phyloP scores from a whole-genome alignment of 2,797 vertebrate species.

The Peromyscus melanophrys region DNA sequence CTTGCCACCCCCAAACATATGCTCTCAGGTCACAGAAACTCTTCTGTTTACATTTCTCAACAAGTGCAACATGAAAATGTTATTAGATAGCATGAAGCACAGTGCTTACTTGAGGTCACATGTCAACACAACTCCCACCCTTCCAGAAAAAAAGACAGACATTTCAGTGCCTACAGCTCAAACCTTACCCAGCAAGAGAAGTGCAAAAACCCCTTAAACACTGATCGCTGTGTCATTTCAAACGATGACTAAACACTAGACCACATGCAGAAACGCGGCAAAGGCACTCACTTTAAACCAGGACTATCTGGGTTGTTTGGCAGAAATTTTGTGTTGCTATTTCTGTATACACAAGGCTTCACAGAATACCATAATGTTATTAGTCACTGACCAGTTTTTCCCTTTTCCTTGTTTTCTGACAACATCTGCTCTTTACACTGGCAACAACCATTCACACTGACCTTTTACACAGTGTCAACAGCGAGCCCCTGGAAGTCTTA shows the following conservation, averaged over 20 bases:
- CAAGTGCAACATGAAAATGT: neutral
- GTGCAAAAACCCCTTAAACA: conserved; percentile 75
- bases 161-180: conserved; percentile 72
- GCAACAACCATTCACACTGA: conserved; percentile 42
- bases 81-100: conserved; percentile 5
- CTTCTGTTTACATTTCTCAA: conserved; percentile 51
- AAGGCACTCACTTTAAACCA: conserved; percentile 51
- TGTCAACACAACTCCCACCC: conserved; percentile 34
- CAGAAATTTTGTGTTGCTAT: conserved; percentile 75
- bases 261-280: conserved; percentile 19
- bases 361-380: conserved; percentile 66
- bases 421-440: conserved; percentile 69
- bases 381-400: conserved; percentile 76
- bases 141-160: conserved; percentile 37
- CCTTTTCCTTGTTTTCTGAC: conserved; percentile 76
- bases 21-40: conserved; percentile 3
- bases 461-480: conserved; percentile 4
- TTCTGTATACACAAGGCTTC: conserved; percentile 65
- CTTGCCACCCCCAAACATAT: neutral
- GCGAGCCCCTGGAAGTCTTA: neutral
- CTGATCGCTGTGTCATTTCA: conserved; percentile 58
- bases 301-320: conserved; percentile 65
- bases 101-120: conserved; percentile 54
- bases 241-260: conserved; percentile 76
- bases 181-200: conserved; percentile 36